Conservation (phyloP, 2,888 invertebrate genomes). For the Agriopis marginaria region DNA sequence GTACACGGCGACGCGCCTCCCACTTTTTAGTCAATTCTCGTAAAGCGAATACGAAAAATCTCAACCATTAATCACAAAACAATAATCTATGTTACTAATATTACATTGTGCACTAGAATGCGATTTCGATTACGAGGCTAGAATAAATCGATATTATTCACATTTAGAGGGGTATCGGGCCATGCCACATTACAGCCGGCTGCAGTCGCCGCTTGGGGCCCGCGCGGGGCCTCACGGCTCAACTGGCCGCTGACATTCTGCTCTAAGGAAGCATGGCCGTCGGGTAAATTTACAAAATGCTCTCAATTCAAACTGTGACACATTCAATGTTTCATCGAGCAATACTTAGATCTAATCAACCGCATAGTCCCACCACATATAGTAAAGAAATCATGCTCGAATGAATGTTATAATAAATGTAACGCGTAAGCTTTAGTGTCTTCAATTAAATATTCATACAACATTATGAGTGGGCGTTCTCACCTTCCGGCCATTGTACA, state of each 20-base stretch:
- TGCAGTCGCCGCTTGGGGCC: not conserved
- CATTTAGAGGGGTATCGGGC: constrained; percentile 64
- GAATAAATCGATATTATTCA: constrained; percentile 63
- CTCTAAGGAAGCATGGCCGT: constrained; percentile 75
- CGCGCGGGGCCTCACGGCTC: constrained; percentile 43
- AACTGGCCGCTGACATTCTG: constrained; percentile 49
- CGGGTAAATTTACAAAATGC: constrained; percentile 65
- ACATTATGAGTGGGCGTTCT: constrained; percentile 66
- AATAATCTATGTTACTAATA: constrained; percentile 64
- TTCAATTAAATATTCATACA: constrained; percentile 60
- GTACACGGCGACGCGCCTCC: constrained; percentile 26
- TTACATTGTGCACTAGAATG: constrained; percentile 65
- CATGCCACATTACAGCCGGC: constrained; percentile 71
- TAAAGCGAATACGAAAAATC: constrained; percentile 50
- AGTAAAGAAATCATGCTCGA: constrained; percentile 78
- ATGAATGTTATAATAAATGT: constrained; percentile 79
- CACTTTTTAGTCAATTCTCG: constrained; percentile 40
- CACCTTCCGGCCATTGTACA: constrained; percentile 97
- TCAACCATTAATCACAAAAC: constrained; percentile 61
- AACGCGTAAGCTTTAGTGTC: constrained; percentile 76
- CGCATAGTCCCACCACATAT: constrained; percentile 78
- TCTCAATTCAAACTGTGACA: constrained; percentile 68
- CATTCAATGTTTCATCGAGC: constrained; percentile 72
- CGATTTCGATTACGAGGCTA: constrained; percentile 58
- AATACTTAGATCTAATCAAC: constrained; percentile 70